Percentiles rank a stretch among this genome's conserved stretches.
Evolutionary conservation across 2,113 vertebrate genomes (phyloP).

Genomic region (Anthoscopus minutus): DNA sequence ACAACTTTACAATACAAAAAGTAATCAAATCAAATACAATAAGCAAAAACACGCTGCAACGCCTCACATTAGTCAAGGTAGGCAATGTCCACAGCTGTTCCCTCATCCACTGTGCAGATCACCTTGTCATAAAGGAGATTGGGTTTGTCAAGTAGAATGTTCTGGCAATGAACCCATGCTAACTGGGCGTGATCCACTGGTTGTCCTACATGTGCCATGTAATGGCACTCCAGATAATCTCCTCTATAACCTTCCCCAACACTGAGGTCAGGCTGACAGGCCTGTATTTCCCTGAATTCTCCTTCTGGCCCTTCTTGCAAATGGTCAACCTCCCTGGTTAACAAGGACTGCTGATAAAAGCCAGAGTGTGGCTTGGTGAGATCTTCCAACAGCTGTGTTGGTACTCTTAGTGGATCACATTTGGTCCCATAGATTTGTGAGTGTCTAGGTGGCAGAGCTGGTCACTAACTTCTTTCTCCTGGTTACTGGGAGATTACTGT

Average conservation of each 20-base stretch:
- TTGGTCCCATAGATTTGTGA: neutral
- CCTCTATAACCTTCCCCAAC: neutral
- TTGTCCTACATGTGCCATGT: rapidly evolving
- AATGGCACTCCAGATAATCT: neutral
- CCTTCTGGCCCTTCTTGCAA: neutral
- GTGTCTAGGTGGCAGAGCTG: neutral
- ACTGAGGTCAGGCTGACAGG: neutral
- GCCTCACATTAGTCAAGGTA: neutral
- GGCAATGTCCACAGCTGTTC: neutral
- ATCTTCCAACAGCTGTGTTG: neutral
- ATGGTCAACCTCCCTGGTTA: neutral
- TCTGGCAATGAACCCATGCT: neutral
- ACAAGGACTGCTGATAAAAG: neutral
- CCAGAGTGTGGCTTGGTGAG: neutral
- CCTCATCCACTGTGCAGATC: neutral
- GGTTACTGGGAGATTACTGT: neutral
- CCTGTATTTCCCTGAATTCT: neutral
- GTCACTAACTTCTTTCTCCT: neutral
- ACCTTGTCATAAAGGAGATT: neutral
- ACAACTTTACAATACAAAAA: no score
- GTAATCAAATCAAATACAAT: no score
- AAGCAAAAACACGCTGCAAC: no score
- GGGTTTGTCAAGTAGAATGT: neutral
- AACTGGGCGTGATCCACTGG: neutral
- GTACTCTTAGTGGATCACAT: neutral